phyloP scores from a whole-genome alignment of 2,888 invertebrate genomes.

The Tenthredo notha region DNA sequence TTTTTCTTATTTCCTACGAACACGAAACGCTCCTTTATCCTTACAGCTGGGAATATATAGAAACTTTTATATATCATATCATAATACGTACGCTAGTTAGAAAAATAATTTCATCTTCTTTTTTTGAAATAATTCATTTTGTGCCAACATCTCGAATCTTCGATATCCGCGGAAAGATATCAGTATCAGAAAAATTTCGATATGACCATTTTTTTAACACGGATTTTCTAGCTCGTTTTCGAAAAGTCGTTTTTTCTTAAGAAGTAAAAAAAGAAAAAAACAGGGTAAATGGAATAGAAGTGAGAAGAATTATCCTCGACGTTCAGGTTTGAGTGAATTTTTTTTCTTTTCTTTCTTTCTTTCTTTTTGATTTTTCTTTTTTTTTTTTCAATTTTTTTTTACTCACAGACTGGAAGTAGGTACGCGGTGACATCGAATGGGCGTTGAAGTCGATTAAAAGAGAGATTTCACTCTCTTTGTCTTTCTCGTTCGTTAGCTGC shows the following conservation, averaged over 20 bases:
- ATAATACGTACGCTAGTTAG: neutral
- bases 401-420: neutral
- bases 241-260: neutral
- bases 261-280: neutral
- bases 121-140: no score
- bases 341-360: neutral
- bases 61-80: neutral
- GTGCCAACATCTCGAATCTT: no score
- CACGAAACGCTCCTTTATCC: neutral
- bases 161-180: no score
- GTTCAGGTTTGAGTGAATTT: neutral
- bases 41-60: neutral
- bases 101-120: neutral
- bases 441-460: constrained; percentile 50
- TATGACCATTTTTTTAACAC: neutral
- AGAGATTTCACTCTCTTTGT: constrained; percentile 25
- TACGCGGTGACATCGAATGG: constrained; percentile 44
- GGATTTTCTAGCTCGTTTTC: no score
- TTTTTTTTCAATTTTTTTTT: neutral
- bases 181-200: no score
- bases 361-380: neutral
- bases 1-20: neutral
- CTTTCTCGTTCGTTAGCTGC: constrained; percentile 38
- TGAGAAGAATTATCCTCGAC: constrained; percentile 1
- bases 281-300: neutral